Percentiles rank a stretch among this genome's conserved stretches.
phyloP scores from a whole-genome alignment of 2,113 vertebrate genomes.

The Brachyistius frenatus region DNA sequence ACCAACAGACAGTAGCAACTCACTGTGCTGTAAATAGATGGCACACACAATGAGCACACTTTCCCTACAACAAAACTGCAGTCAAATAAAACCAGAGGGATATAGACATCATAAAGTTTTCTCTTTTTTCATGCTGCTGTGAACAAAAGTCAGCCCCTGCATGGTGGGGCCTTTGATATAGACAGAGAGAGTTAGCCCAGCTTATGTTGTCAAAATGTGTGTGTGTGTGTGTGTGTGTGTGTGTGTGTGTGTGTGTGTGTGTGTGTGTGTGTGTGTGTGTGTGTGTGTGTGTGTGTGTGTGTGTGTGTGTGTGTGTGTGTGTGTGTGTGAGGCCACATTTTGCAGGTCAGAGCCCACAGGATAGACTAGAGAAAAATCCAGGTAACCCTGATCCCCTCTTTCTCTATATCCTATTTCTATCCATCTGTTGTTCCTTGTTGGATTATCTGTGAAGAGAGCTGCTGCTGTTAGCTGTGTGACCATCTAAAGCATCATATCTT shows the following conservation, averaged over 20 bases:
- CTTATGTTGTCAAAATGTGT: constrained; percentile 47
- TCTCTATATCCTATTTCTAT: background rate
- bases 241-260: constrained; percentile 31
- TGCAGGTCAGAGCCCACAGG: constrained; percentile 35
- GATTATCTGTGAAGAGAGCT: constrained; percentile 30
- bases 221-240: constrained; percentile 32
- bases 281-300: constrained; percentile 23
- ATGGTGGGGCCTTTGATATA: constrained; percentile 59
- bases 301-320: constrained; percentile 35
- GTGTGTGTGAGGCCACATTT: constrained; percentile 16
- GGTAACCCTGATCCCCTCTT: constrained; percentile 9
- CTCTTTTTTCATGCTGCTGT: constrained; percentile 61
- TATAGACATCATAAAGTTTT: constrained; percentile 63
- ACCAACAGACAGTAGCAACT: constrained; percentile 29
- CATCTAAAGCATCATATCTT: constrained; percentile 31
- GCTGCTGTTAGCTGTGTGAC: constrained; percentile 43
- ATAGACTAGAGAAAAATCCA: constrained; percentile 30
- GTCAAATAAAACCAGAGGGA: constrained; percentile 61
- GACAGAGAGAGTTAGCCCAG: constrained; percentile 20
- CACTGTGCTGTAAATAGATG: constrained; percentile 28
- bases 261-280: constrained; percentile 35
- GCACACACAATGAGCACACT: constrained; percentile 27
- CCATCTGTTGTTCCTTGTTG: constrained; percentile 11
- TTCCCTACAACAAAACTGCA: constrained; percentile 36
- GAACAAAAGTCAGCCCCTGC: constrained; percentile 60